Base-by-base conservation (phyloP, 2,888 invertebrate genomes). In the Serrognathus titanus region DNA sequence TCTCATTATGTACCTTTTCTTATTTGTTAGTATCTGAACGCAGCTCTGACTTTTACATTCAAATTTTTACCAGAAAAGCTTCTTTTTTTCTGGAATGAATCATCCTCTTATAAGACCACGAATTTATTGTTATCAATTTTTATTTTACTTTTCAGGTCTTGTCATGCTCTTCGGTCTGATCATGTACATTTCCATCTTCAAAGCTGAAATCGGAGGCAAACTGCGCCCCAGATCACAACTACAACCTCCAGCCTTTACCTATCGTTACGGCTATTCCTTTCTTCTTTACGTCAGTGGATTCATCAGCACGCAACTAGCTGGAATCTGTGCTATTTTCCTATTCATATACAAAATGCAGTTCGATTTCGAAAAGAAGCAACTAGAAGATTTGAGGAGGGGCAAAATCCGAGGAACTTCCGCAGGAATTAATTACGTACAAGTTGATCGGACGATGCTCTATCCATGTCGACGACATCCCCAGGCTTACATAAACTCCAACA, bases 171-270 rank as follows among this genome's bases (percentile, higher is more conserved):
- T 92, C 66, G 94, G 93, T 48, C 85, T 94, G 76, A 92, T 94
- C 71, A 92, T 94, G 83, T 94, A 94, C 83, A 93, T 94, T 81
- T 93, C 94, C 55, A 88, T 92, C 71, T 89, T 94, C 76, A 94
- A 94, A 78, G 89, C 93, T 8, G 94, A 94, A 83, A 85, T 94
- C 46, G 93, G 93, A 45, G 88, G 89, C 71, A 94, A 94, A 78
- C 81, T 94, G 57, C 84, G 91, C 59, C 88, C 93, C 58, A 85
- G 88, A 72, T 90, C 92, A 13, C 83, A 88, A 51, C 84, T 90
- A 58, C 86, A 90, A 71, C 87, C 88, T 40, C 88, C 93, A 1
- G 81, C 87, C 52, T 92, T 94, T 81, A 90, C 88, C 56, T 93
- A 92, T 76, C 85, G 85, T 69, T 94, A 94, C 75, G 94, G 94